Conservation (phyloP, 2,113 vertebrate species). For the Cebus imitator region DNA sequence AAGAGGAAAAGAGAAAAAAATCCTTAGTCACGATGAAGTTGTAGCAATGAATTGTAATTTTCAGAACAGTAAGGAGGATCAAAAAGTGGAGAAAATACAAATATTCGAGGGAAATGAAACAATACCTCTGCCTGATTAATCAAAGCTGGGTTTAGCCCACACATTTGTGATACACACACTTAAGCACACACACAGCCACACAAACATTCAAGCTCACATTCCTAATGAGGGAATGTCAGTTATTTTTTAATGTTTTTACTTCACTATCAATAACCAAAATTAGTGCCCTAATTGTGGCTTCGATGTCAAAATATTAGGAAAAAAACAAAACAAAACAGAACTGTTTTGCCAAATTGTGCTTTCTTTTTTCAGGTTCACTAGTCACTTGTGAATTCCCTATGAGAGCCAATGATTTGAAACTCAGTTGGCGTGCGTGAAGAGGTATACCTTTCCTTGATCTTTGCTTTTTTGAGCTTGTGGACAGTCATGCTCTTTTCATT, state of each 20-base stretch:
- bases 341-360: background rate
- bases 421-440: background rate
- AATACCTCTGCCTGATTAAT: background rate
- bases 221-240: background rate
- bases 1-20: background rate
- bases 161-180: background rate
- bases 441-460: background rate
- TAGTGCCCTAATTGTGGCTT: background rate
- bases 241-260: background rate
- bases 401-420: background rate
- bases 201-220: too few species aligned
- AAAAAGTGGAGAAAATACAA: background rate
- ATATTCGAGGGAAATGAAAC: background rate
- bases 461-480: background rate
- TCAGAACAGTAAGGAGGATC: background rate
- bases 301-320: background rate
- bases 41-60: background rate
- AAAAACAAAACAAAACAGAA: background rate
- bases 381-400: background rate
- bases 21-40: background rate
- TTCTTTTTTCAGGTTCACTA: background rate
- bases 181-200: background rate
- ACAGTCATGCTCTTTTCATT: slow-evolving; percentile 49
- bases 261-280: background rate
- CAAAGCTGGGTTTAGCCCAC: background rate